Base-by-base conservation (phyloP, 2,113 vertebrate species). In the Monopterus albus region DNA sequence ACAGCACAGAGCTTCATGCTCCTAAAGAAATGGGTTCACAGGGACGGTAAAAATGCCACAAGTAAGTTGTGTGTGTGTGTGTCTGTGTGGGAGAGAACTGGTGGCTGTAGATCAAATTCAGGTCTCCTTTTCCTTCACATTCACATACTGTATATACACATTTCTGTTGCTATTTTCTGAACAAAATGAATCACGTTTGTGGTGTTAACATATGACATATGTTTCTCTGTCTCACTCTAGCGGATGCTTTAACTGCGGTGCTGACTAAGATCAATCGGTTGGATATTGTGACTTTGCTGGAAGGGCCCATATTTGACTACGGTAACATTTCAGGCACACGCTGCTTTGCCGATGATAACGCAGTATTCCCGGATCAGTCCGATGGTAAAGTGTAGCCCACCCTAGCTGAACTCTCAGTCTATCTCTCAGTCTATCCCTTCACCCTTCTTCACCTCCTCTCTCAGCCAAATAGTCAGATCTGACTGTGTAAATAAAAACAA, bases 291-390 rank as follows among this genome's bases (percentile, higher is more conserved):
- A 98, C 97, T 90, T 95, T 99, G 91, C 95, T 99, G 94, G 97
- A 99, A 97, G 98, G 98, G 94, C 98, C 98, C 92, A 98, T 99
- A 95, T 99, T 99, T 95, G 98, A 99, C 94, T 98, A 99, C 91
- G 98, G 98, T 94, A 99, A 99, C 94, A 97, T 99, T 95, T 97
- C 96, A 92, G 97, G 97, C 95, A 98, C 97, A 91, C 96, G 98
- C 93, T 98, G 98, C 92, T 99, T 99, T 97, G 96, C 96, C 92
- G 98, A 98, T 94, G 97, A 97, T 94, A 97, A 95, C 93, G 95
- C 94, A 85, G 92, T 96, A 94, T 96, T 97, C 95, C 95, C 95
- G 94, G 97, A 98, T 94, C 94, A 97, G 84, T 93, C 96, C 91
- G 96, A 99, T 95, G 98, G 97, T 99, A 99, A 98, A 93, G 89